Evolutionary conservation across 2,888 invertebrate genomes (phyloP).

Genomic region (Cerceris ruficornis): DNA sequence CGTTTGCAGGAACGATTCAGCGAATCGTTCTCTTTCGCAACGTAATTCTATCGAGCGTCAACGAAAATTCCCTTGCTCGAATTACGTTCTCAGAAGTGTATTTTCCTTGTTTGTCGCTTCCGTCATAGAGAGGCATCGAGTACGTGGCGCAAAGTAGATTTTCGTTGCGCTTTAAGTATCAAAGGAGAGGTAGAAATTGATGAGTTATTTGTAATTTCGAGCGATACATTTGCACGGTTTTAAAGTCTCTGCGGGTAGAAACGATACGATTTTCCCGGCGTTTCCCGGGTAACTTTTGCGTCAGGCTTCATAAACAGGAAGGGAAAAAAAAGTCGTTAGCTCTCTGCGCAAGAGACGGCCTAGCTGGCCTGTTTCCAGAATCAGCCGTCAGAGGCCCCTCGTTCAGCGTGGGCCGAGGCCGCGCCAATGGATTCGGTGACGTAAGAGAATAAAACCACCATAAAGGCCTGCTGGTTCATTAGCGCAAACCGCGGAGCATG

Average conservation of each 20-base stretch:
- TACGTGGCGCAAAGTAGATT: too few species aligned
- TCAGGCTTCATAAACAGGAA: constrained; percentile 46
- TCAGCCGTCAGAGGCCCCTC: constrained; percentile 59
- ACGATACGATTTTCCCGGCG: constrained; percentile 42
- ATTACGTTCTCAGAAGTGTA: background rate
- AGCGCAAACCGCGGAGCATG: constrained; percentile 63
- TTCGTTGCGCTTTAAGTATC: too few species aligned
- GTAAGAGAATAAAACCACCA: constrained; percentile 71
- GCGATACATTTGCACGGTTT: too few species aligned
- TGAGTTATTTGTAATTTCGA: too few species aligned
- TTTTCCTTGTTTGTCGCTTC: background rate
- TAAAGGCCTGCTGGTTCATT: constrained; percentile 72
- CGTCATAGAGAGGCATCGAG: background rate
- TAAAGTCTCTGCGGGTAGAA: background rate
- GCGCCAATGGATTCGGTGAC: constrained; percentile 61
- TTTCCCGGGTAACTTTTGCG: constrained; percentile 56
- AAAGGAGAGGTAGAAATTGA: too few species aligned
- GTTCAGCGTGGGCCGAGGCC: constrained; percentile 45
- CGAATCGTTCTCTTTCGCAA: background rate
- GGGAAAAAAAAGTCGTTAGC: constrained; percentile 60
- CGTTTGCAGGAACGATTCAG: too few species aligned
- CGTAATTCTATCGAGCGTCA: constrained; percentile 6
- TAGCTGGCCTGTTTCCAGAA: constrained; percentile 50
- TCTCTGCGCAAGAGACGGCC: constrained; percentile 16
- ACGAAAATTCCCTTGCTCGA: constrained; percentile 10